Conservation (phyloP, 1,140 invertebrate species). For the Sesamia nonagrioides region DNA sequence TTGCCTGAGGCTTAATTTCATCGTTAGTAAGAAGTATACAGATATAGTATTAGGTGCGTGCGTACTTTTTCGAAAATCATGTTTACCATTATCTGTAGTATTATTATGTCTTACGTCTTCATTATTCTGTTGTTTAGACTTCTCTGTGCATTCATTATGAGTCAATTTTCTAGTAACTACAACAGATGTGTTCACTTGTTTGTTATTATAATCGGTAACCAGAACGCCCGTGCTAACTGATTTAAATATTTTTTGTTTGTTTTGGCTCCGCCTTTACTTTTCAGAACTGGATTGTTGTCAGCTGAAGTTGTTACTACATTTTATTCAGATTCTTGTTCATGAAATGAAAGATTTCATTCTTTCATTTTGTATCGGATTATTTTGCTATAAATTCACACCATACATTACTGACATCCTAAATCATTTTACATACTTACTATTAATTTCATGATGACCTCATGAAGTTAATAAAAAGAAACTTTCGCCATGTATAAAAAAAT, state of each 20-base stretch:
- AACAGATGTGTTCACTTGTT: conserved; percentile 30
- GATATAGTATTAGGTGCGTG: no score
- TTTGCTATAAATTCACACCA: neutral
- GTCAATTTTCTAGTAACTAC: conserved; percentile 14
- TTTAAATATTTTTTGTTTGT: conserved; percentile 34
- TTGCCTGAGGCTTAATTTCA: no score
- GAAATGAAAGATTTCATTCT: neutral
- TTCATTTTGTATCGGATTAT: neutral
- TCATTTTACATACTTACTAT: no score
- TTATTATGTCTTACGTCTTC: neutral
- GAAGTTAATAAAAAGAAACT: no score
- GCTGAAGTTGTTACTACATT: conserved; percentile 20
- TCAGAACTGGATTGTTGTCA: conserved; percentile 5
- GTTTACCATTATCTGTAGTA: neutral
- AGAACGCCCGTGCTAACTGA: conserved; percentile 11
- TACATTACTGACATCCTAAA: no score
- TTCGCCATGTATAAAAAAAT: no score
- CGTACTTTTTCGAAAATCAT: no score
- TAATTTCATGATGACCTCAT: no score
- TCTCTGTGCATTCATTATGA: neutral
- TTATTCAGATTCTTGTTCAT: neutral
- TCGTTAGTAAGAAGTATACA: no score
- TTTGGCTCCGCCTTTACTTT: conserved; percentile 9
- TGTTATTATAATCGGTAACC: conserved; percentile 17
- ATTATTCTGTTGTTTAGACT: conserved; percentile 18